phyloP scores from a whole-genome alignment of 2,113 vertebrate species.

The Labrus mixtus region DNA sequence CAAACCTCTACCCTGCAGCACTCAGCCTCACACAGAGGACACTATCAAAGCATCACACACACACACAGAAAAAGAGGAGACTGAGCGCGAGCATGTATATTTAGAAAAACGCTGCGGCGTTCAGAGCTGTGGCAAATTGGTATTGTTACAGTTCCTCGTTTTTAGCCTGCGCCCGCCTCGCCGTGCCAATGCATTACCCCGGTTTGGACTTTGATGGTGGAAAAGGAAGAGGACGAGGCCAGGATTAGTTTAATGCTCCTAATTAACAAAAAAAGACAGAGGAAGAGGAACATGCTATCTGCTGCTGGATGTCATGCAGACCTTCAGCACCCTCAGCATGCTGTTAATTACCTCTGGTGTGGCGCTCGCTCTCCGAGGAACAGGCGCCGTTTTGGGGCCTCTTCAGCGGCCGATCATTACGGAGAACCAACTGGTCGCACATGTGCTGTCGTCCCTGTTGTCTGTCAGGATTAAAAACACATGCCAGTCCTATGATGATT shows the following conservation, averaged over 20 bases:
- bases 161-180: conserved; percentile 60
- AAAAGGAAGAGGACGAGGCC: conserved; percentile 58
- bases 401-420: conserved; percentile 66
- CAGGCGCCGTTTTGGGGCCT: conserved; percentile 51
- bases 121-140: conserved; percentile 64
- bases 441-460: conserved; percentile 16
- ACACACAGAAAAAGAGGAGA: conserved; percentile 43
- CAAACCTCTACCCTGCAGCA: conserved; percentile 67
- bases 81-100: conserved; percentile 51
- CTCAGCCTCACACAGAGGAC: conserved; percentile 64
- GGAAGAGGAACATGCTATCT: conserved; percentile 64
- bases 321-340: conserved; percentile 66
- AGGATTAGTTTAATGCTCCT: conserved; percentile 77
- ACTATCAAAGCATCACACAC: conserved; percentile 64
- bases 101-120: conserved; percentile 65
- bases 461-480: conserved; percentile 17
- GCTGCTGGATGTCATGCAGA: conserved; percentile 60
- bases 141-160: conserved; percentile 61
- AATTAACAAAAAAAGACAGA: conserved; percentile 78
- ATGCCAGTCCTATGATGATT: conserved; percentile 19
- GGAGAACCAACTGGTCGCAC: conserved; percentile 38
- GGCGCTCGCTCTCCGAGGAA: conserved; percentile 65
- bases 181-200: conserved; percentile 59
- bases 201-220: conserved; percentile 67
- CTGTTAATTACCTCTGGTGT: conserved; percentile 75